Percentiles rank a stretch among this genome's conserved stretches.
Evolutionary conservation across 1,140 invertebrate species (phyloP).

Genomic region (Rhopalosiphum maidis): DNA sequence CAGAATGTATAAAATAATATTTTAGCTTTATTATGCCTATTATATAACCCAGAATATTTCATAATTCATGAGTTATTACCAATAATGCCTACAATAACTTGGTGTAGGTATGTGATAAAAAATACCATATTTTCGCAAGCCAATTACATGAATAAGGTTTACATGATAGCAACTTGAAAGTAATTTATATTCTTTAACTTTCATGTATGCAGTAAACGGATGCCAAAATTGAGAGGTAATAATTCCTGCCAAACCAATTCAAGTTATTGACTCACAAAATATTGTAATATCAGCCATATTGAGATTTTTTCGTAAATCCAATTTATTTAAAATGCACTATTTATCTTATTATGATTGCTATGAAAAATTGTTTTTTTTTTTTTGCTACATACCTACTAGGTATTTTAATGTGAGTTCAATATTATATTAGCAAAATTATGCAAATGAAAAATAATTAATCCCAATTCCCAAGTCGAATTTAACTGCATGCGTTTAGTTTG

Average conservation of each 20-base stretch:
- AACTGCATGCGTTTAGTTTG: not conserved
- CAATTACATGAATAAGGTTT: not conserved
- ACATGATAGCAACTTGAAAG: not conserved
- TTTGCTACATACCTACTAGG: not conserved
- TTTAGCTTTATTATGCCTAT: not conserved
- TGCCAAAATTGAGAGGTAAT: too few species aligned
- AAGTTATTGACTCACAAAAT: not conserved
- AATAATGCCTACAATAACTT: not conserved
- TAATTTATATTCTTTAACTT: too few species aligned
- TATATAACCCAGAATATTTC: not conserved
- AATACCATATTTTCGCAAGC: not conserved
- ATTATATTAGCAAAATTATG: not conserved
- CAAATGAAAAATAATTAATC: constrained; percentile 4
- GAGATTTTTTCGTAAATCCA: not conserved
- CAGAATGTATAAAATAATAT: not conserved
- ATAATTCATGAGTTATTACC: not conserved
- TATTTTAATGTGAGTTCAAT: constrained; percentile 8
- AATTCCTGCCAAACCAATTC: too few species aligned
- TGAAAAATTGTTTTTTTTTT: not conserved
- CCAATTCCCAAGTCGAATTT: not conserved
- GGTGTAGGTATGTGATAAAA: not conserved
- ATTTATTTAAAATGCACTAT: not conserved
- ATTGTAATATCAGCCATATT: too few species aligned
- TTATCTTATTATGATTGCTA: not conserved
- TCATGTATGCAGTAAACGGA: too few species aligned